Evolutionary conservation across 2,888 invertebrate species (phyloP).

Genomic region (Philonicus albiceps): DNA sequence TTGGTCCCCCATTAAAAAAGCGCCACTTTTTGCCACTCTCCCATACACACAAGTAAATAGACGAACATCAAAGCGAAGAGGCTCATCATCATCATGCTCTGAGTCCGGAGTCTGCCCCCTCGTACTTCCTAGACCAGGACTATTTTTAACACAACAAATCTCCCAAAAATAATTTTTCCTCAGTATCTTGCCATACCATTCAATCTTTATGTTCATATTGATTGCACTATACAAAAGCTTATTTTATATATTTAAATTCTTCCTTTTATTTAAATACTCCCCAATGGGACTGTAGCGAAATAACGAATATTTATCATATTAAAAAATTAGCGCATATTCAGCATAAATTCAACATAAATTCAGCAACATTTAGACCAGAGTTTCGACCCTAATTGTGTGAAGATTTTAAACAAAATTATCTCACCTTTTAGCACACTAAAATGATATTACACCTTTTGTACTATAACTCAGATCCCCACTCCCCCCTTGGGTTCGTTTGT

Average conservation of each 20-base stretch:
- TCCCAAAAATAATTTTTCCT: slow-evolving; percentile 35
- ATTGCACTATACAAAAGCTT: background rate
- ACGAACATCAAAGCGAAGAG: slow-evolving; percentile 21
- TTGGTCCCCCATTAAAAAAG: slow-evolving; percentile 11
- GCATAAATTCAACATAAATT: background rate
- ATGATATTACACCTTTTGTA: background rate
- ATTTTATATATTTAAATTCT: background rate
- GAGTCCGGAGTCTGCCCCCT: background rate
- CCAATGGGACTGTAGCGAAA: background rate
- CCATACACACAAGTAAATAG: slow-evolving; percentile 3
- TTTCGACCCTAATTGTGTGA: background rate
- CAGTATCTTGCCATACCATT: slow-evolving; percentile 19
- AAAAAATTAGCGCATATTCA: background rate
- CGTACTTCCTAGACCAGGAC: slow-evolving; percentile 33
- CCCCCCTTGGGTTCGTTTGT: background rate
- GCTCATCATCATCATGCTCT: background rate
- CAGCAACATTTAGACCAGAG: background rate
- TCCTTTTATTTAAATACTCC: background rate
- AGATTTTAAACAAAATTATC: background rate
- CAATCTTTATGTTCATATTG: slow-evolving; percentile 15
- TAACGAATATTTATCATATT: background rate
- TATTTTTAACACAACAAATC: slow-evolving; percentile 30
- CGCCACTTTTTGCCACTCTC: slow-evolving; percentile 3
- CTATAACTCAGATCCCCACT: background rate
- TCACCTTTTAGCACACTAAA: background rate